Conservation (phyloP, 2,797 vertebrate genomes). For the Vespertilio murinus region DNA sequence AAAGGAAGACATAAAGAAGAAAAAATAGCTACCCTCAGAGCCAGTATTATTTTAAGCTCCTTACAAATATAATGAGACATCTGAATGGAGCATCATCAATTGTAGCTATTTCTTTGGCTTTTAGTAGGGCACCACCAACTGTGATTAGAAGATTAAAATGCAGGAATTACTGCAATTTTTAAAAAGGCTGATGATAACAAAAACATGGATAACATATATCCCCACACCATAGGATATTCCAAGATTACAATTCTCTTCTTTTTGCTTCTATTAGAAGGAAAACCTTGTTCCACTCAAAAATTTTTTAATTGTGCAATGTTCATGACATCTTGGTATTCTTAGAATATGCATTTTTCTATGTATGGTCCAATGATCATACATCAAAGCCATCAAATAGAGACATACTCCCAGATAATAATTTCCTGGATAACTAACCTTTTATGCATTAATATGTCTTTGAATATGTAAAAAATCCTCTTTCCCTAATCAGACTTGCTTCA, state of each 20-base stretch:
- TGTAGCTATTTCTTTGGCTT: background rate
- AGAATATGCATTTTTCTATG: conserved; percentile 18
- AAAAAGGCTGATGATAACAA: conserved; percentile 50
- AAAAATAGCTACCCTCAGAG: background rate
- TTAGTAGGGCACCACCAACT: background rate
- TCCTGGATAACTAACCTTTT: conserved; percentile 72
- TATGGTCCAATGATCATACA: conserved; percentile 64
- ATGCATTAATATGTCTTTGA: conserved; percentile 55
- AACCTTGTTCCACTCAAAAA: conserved; percentile 49
- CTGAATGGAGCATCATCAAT: background rate
- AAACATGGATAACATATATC: conserved; percentile 45
- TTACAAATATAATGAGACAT: conserved; percentile 3
- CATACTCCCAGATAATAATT: conserved; percentile 71
- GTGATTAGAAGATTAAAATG: conserved; percentile 54
- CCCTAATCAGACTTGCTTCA: conserved; percentile 69
- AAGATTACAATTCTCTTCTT: conserved; percentile 15
- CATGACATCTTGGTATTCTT: conserved; percentile 56
- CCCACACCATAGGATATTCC: background rate
- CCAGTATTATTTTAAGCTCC: background rate
- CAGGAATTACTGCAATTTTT: conserved; percentile 34
- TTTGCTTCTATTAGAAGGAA: conserved; percentile 55
- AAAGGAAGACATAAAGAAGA: conserved; percentile 41
- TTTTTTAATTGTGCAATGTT: conserved; percentile 25
- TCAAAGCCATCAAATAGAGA: conserved; percentile 62
- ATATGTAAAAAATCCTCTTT: conserved; percentile 57